Conservation (phyloP, 2,797 vertebrate species). For the Chrosomus eos region DNA sequence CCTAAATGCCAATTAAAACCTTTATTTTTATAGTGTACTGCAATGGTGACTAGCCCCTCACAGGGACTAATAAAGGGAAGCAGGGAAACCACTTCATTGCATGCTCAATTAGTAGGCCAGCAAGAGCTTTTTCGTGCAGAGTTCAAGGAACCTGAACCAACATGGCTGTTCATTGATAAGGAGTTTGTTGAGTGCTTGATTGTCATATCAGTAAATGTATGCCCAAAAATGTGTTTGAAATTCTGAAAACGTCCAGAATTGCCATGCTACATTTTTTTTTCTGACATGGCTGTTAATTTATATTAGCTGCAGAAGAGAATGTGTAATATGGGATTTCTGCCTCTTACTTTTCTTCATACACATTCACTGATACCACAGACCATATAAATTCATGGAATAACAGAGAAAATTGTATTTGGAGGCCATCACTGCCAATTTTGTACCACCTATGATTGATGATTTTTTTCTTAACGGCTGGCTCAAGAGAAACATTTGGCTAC, state of each 20-base stretch:
- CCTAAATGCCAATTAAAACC: background rate
- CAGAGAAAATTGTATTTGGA: constrained; percentile 9
- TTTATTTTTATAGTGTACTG: background rate
- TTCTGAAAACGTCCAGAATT: constrained; percentile 1
- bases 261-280: constrained; percentile 12
- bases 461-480: constrained; percentile 17
- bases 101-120: constrained; percentile 19
- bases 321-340: background rate
- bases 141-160: constrained; percentile 19
- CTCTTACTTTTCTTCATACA: background rate
- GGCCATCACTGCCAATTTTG: constrained; percentile 14
- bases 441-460: constrained; percentile 4
- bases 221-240: constrained; percentile 30
- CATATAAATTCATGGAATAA: background rate
- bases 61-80: background rate
- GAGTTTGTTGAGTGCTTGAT: constrained; percentile 1
- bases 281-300: background rate
- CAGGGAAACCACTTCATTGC: constrained; percentile 13
- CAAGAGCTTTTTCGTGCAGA: constrained; percentile 5
- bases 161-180: constrained; percentile 38
- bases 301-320: background rate
- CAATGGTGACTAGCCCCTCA: background rate
- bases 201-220: constrained; percentile 2
- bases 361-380: background rate
- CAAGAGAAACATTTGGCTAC: constrained; percentile 26